Percentiles rank a stretch among this genome's conserved stretches.
These are phyloP conservation scores for Chloroclysta siterata DNA, from an alignment of 2,888 invertebrate species.

Conservation along the genomic window DNA sequence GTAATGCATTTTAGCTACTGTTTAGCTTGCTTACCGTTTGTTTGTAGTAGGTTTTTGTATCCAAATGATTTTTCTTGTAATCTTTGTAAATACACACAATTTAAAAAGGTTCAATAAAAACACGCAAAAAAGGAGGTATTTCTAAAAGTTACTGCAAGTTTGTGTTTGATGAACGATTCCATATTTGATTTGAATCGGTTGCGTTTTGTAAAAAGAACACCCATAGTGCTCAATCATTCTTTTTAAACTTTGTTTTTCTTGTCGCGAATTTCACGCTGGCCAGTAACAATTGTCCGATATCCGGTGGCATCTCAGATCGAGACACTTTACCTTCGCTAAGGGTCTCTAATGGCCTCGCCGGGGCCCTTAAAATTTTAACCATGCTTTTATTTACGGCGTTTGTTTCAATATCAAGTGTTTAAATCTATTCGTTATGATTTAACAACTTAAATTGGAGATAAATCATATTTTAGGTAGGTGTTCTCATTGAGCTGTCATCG, in stretches of 20 bases:
- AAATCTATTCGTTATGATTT: slow-evolving; percentile 44
- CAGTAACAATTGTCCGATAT: slow-evolving; percentile 74
- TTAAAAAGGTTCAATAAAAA: neutral
- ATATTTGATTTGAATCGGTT: slow-evolving; percentile 8
- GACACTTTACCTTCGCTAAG: slow-evolving; percentile 66
- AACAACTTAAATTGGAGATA: slow-evolving; percentile 33
- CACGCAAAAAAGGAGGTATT: neutral
- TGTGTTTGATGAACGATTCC: neutral
- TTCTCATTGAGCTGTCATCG: slow-evolving; percentile 32
- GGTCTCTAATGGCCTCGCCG: slow-evolving; percentile 77
- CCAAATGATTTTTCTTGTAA: too few relatives aligned
- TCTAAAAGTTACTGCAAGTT: neutral
- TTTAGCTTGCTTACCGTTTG: neutral
- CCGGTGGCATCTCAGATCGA: slow-evolving; percentile 63
- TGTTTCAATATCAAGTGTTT: slow-evolving; percentile 41
- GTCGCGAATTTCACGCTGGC: slow-evolving; percentile 64
- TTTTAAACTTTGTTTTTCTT: slow-evolving; percentile 56
- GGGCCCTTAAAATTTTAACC: slow-evolving; percentile 81
- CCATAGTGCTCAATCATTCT: slow-evolving; percentile 34
- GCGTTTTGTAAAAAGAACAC: slow-evolving; percentile 17
- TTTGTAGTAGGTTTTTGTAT: neutral
- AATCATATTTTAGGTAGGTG: slow-evolving; percentile 32
- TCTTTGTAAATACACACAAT: too few relatives aligned
- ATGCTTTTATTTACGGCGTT: slow-evolving; percentile 78
- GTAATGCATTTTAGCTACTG: slow-evolving; percentile 45